These are phyloP conservation scores for Sclerurus mexicanus DNA, from an alignment of 2,113 vertebrate species.

Conservation along the genomic window DNA sequence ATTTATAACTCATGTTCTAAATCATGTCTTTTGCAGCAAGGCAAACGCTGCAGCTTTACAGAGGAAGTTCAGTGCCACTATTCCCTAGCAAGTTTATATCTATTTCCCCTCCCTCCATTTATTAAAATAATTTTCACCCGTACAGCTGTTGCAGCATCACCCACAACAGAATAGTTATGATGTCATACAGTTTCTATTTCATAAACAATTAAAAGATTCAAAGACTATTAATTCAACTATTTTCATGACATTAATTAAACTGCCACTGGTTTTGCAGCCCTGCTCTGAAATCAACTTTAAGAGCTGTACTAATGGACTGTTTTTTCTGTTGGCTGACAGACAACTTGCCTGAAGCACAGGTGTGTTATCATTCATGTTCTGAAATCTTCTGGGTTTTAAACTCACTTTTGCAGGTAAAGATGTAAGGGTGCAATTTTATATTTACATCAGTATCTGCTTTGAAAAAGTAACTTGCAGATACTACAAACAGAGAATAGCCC, in stretches of 20 bases:
- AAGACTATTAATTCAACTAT: neutral
- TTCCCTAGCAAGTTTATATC: neutral
- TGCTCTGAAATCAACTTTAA: neutral
- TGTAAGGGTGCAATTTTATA: neutral
- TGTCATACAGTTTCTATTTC: neutral
- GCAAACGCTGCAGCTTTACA: neutral
- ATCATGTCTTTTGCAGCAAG: neutral
- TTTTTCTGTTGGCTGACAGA: neutral
- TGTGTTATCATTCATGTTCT: neutral
- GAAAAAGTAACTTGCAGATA: neutral
- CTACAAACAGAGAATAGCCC: neutral
- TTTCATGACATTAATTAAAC: neutral
- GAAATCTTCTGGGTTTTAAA: neutral
- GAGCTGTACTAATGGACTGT: neutral
- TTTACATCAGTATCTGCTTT: neutral
- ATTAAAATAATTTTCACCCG: neutral
- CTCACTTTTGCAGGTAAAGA: neutral
- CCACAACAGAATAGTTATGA: neutral
- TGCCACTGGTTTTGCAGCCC: neutral
- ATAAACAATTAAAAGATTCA: neutral
- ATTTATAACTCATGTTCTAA: neutral
- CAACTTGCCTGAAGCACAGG: neutral
- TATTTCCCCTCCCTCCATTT: neutral
- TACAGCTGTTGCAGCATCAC: neutral
- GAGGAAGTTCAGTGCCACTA: neutral